Evolutionary conservation across 2,888 invertebrate genomes (phyloP), one percentile per base, ranked within the genome.

Genomic region (Rhamphomyia laevipes): DNA sequence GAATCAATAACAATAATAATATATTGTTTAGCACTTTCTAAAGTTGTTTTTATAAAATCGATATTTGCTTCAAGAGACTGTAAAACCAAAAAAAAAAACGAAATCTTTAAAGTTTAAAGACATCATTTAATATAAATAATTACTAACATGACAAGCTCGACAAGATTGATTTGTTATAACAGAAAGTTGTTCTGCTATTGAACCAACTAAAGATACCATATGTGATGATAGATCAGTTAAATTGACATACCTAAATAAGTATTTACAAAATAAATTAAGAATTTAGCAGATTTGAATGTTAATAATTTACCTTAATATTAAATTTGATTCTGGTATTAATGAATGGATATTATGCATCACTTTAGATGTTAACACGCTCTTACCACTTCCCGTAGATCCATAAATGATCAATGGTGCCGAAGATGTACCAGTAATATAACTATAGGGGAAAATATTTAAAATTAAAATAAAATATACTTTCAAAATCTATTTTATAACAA

Each of bases 371-470:
- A 89, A 71, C 1, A 86, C 84, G 4, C 86, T 87, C 70, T 90
- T 90, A 1, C 90, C 90, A 65, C 85, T 84, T 12, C 90, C 90
- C n/a, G 81, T 77, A 23, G 82, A 78, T 0, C 89, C 90, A 52
- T 84, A 80, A 50, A 91, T 70, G 13, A 88, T 78, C 51, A 90
- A 68, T 0, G 88, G 87, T 53, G 74, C 68, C 27, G 70, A 68
- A 57, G 75, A 76, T 52, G 77, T 77, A 12, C 80, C 75, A 13
- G 73, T 73, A 53, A 86, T 75, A 59, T 86, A 86, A 50, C 83
- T 84, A 64, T 48, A 67, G 67, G 51, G 18, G 43, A 47, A 43
- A 23, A 3, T 18, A 35, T 47, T 16, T n/a, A 11, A 12, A 27
- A 38, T 30, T 16, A 51, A 50, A 33, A 41, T 7, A 3, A 21